phyloP scores from a whole-genome alignment of 2,797 vertebrate species.

The Discoglossus pictus region DNA sequence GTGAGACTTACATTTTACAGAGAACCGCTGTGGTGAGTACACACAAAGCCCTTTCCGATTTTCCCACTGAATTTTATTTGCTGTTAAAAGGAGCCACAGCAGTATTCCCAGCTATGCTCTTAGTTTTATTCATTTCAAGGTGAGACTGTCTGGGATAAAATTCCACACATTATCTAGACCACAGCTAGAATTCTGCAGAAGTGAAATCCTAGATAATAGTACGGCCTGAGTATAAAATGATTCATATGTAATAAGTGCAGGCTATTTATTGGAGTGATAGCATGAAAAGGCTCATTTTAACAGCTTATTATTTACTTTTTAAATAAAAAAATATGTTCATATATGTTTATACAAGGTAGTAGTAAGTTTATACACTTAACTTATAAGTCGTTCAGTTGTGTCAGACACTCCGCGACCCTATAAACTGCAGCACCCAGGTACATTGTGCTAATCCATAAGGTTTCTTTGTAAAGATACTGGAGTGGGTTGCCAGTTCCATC shows the following conservation, averaged over 20 bases:
- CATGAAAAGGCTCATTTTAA: too few relatives aligned
- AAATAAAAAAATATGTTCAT: too few relatives aligned
- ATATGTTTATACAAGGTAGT: too few relatives aligned
- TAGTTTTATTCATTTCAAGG: slow-evolving; percentile 10
- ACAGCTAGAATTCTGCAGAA: slow-evolving; percentile 1
- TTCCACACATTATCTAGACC: slow-evolving; percentile 1
- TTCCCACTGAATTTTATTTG: slow-evolving; percentile 33
- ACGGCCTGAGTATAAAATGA: background rate
- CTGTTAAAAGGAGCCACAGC: slow-evolving; percentile 12
- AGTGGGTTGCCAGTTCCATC: too few relatives aligned
- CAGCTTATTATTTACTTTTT: too few relatives aligned
- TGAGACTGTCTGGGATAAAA: slow-evolving; percentile 4
- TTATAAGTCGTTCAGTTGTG: too few relatives aligned
- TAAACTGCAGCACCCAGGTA: too few relatives aligned
- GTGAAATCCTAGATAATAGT: background rate
- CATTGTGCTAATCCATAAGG: too few relatives aligned
- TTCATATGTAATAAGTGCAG: background rate
- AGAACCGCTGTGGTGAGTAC: slow-evolving; percentile 19
- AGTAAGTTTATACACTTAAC: too few relatives aligned
- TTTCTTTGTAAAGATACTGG: too few relatives aligned
- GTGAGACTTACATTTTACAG: slow-evolving; percentile 28
- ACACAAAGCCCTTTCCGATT: slow-evolving; percentile 25
- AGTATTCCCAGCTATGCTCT: slow-evolving; percentile 18
- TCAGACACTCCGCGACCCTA: too few relatives aligned
- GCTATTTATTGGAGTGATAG: too few relatives aligned